Base-by-base conservation (phyloP, 2,113 vertebrate species). In the Ameiurus melas region DNA sequence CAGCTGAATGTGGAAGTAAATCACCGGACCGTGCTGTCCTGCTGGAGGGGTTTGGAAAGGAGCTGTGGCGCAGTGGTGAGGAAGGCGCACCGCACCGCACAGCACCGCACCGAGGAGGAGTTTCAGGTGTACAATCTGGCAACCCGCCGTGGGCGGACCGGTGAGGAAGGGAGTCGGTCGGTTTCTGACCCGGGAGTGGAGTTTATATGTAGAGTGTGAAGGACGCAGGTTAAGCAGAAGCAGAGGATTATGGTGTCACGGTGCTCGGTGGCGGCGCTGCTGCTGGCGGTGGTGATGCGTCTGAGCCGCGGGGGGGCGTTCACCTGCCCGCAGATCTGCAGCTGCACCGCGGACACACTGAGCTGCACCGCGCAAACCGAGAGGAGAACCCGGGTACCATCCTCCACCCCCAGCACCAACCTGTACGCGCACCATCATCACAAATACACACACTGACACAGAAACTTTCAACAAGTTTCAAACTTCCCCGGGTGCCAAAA, bases 331-430 rank as follows among this genome's bases (percentile, higher is more conserved):
- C 2, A 70, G 86, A 92, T 95, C 87, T 96, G 95, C 90, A 87
- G 81, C 83, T 96, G 95, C 91, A 90, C 87, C 64, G 8, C 83
- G 13, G 92, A 92, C 51, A 90, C 88, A 19, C 88, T 95, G 1
- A 91, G 85, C 55, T 96, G 95, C 91, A 95, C 85, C 64, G 91
- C 89, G 70, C 93, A 94, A 79, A 95, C 95, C 77, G 94, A 95
- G 89, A 87, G 92, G 82, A 90, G 88, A 91, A 90, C 92, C 30
- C 10, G 82, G 66, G 70, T 73, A 53, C 30, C 86, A 2, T 7
- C 81, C 55, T 43, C 88, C n/a, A 30, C 88, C n/a, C 27, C 53
- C 53, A 33, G 19, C 39, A 43, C 39, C 88, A 89, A 9, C 47
- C 89, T 96, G 95, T 96, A 91, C 94, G 95, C 93, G 77, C 14